Percentiles rank a stretch among this genome's conserved stretches.
Conservation (phyloP, 2,797 vertebrate genomes). For the Leucoraja ocellata region DNA sequence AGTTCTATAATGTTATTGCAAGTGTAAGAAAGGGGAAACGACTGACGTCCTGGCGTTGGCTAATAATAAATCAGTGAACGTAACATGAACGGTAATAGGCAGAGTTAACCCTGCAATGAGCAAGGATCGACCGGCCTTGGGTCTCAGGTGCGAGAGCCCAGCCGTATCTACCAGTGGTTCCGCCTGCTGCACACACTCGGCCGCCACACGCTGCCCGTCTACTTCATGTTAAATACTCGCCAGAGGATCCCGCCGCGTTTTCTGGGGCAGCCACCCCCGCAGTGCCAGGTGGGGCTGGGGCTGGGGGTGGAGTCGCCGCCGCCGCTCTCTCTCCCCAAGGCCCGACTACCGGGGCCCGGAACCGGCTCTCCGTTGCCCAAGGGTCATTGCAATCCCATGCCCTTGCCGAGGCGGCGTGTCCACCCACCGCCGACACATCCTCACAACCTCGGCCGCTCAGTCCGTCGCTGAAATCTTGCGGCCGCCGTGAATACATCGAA, state of each 20-base stretch:
- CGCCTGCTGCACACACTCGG: not conserved
- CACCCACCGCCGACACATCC: conserved; percentile 59
- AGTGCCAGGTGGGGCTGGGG: conserved; percentile 42
- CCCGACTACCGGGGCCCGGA: conserved; percentile 85
- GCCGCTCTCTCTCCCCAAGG: conserved; percentile 76
- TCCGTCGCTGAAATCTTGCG: conserved; percentile 78
- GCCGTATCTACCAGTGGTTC: not conserved
- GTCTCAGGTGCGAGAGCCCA: not conserved
- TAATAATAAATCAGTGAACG: not conserved
- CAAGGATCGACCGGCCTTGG: not conserved
- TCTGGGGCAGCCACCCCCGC: conserved; percentile 44
- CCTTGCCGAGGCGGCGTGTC: conserved; percentile 55
- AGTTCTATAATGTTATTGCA: not conserved
- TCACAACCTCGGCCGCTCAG: conserved; percentile 63
- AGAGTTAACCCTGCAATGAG: too few species aligned
- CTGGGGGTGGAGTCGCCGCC: conserved; percentile 46
- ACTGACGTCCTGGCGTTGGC: not conserved
- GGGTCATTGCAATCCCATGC: conserved; percentile 64
- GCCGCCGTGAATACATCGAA: conserved; percentile 76
- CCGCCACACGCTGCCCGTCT: not conserved
- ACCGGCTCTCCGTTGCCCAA: conserved; percentile 74
- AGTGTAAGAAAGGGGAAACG: not conserved
- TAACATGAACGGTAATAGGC: not conserved
- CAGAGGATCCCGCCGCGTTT: conserved; percentile 41
- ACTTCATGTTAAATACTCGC: conserved; percentile 2